phyloP scores from a whole-genome alignment of 2,797 vertebrate species.

The Sebastes vulpes region DNA sequence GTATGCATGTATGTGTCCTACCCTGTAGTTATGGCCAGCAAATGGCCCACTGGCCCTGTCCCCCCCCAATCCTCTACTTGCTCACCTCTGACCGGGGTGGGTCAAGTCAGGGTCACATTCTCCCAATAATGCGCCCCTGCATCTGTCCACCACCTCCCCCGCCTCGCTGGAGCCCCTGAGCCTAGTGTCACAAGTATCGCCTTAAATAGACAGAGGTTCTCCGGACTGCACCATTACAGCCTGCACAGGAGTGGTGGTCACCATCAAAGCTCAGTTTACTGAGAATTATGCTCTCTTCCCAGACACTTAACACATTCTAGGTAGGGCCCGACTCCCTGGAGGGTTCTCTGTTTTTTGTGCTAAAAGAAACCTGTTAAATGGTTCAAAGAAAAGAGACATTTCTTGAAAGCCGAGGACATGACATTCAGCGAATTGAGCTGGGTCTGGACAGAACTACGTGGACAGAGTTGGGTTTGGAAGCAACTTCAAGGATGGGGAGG shows the following conservation, averaged over 20 bases:
- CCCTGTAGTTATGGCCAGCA: conserved; percentile 13
- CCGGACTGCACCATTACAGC: background rate
- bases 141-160: background rate
- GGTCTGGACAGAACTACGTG: conserved; percentile 34
- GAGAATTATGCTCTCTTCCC: conserved; percentile 31
- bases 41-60: background rate
- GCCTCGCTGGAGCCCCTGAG: background rate
- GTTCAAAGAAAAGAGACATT: conserved; percentile 45
- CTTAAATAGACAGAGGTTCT: conserved; percentile 53
- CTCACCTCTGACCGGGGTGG: conserved; percentile 28
- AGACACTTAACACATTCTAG: conserved; percentile 36
- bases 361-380: conserved; percentile 39
- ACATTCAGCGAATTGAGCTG: conserved; percentile 42
- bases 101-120: conserved; percentile 53
- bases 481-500: conserved; percentile 43
- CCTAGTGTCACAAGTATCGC: conserved; percentile 36
- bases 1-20: background rate
- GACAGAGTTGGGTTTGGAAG: conserved; percentile 53
- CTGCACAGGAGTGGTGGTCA: background rate
- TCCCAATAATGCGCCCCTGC: conserved; percentile 29
- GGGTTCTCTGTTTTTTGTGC: conserved; percentile 2
- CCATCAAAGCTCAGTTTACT: conserved; percentile 13
- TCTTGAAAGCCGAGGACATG: conserved; percentile 42
- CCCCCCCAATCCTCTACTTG: background rate
- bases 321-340: conserved; percentile 9